Conservation (phyloP, 2,113 vertebrate genomes). For the Ailurus styani region DNA sequence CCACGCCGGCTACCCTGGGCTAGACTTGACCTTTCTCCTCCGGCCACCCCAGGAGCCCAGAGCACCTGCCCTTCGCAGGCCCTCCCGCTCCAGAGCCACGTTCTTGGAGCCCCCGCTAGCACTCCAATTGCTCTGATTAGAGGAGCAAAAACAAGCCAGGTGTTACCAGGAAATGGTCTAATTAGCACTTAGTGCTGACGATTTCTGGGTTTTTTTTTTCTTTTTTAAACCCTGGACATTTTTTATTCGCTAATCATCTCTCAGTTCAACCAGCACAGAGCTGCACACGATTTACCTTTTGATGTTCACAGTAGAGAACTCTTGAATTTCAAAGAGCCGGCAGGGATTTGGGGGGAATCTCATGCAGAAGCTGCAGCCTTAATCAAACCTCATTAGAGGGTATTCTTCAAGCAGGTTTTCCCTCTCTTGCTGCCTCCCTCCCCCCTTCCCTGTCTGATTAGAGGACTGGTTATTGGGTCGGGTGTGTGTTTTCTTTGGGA, state of each 20-base stretch:
- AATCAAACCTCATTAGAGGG: conserved; percentile 86
- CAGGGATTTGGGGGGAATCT: conserved; percentile 80
- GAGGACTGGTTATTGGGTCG: conserved; percentile 70
- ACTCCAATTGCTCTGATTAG: conserved; percentile 74
- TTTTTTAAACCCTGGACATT: conserved; percentile 70
- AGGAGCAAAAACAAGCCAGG: conserved; percentile 81
- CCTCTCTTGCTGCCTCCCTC: conserved; percentile 28
- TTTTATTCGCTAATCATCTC: conserved; percentile 83
- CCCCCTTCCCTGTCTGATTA: conserved; percentile 72
- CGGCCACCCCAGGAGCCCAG: neutral
- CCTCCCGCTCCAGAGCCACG: neutral
- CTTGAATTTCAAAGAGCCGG: conserved; percentile 86
- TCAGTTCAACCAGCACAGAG: conserved; percentile 71
- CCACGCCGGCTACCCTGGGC: neutral
- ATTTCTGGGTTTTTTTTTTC: conserved; percentile 38
- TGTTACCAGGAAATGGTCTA: conserved; percentile 80
- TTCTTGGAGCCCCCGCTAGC: neutral
- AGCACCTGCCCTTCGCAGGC: neutral
- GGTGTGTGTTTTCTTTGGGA: conserved; percentile 52
- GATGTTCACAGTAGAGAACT: conserved; percentile 85
- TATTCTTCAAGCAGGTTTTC: conserved; percentile 82
- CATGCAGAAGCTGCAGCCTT: conserved; percentile 74
- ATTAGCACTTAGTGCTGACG: conserved; percentile 80
- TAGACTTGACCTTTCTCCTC: neutral
- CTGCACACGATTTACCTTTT: conserved; percentile 81